Conservation (phyloP, 1,140 invertebrate species). For the Scylla paramamosain region DNA sequence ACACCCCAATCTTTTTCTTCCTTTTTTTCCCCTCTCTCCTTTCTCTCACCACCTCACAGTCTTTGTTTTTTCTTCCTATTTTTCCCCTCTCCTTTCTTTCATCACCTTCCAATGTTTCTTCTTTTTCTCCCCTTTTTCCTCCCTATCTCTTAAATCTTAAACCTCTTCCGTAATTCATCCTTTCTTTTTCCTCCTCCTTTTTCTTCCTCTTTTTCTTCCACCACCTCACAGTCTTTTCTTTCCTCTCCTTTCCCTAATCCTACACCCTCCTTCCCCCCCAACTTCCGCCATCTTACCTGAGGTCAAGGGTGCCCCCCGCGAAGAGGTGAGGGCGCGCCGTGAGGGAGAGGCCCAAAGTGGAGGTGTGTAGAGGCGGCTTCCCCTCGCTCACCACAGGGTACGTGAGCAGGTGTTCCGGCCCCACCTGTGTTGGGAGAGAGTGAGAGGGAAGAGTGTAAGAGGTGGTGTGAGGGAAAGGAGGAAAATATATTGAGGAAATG, state of each 20-base stretch:
- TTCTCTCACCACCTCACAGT: neutral
- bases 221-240: neutral
- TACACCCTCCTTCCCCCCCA: neutral
- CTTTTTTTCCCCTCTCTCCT: no score
- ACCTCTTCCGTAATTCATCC: no score
- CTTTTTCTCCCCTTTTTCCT: no score
- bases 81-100: neutral
- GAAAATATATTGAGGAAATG: neutral
- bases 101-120: neutral
- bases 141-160: no score
- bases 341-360: constrained; percentile 45
- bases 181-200: neutral
- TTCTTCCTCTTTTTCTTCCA: neutral
- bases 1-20: neutral
- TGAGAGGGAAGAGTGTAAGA: neutral
- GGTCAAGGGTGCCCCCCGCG: constrained; percentile 5
- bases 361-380: neutral
- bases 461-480: neutral
- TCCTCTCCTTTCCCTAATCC: neutral
- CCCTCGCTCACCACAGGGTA: neutral
- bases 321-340: constrained; percentile 36
- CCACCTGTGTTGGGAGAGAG: constrained; percentile 27
- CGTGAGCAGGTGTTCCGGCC: constrained; percentile 25
- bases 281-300: constrained; percentile 16
- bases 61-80: neutral